These are phyloP conservation scores for Coleophora flavipennella DNA, from an alignment of 2,888 invertebrate genomes.

Conservation along the genomic window DNA sequence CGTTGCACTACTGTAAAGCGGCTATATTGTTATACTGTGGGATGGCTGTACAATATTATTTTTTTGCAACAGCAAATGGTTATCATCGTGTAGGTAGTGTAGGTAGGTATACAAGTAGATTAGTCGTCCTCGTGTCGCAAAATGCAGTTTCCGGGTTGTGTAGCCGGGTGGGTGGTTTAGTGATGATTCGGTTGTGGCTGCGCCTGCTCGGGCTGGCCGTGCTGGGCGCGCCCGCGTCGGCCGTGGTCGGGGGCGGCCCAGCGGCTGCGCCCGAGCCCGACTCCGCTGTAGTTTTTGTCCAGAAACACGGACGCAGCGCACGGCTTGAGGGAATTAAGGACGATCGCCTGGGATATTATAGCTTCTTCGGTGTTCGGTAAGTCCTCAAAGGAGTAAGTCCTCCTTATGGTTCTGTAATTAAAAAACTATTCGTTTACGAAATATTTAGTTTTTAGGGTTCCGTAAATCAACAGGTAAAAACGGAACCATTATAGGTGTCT, in stretches of 20 bases:
- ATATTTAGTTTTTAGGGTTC: too few relatives aligned
- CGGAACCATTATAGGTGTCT: too few relatives aligned
- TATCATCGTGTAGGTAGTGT: too few relatives aligned
- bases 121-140: conserved; percentile 14
- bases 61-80: too few relatives aligned
- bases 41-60: too few relatives aligned
- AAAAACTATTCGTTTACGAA: too few relatives aligned
- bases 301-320: conserved; percentile 74
- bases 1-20: too few relatives aligned
- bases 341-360: conserved; percentile 74
- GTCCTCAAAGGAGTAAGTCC: too few relatives aligned
- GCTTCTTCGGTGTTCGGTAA: conserved; percentile 81
- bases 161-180: conserved; percentile 18
- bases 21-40: too few relatives aligned
- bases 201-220: conserved; percentile 15
- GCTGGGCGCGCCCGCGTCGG: conserved; percentile 28
- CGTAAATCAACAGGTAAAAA: too few relatives aligned
- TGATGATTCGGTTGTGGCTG: conserved; percentile 31
- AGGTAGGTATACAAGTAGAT: too few relatives aligned
- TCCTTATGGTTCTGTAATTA: too few relatives aligned
- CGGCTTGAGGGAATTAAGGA: conserved; percentile 77
- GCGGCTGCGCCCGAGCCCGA: conserved; percentile 79
- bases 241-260: conserved; percentile 78
- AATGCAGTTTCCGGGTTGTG: conserved; percentile 23
- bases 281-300: conserved; percentile 79